Percentiles rank a stretch among this genome's conserved stretches.
phyloP scores from a whole-genome alignment of 2,113 vertebrate genomes.

The Nycticorax nycticorax region DNA sequence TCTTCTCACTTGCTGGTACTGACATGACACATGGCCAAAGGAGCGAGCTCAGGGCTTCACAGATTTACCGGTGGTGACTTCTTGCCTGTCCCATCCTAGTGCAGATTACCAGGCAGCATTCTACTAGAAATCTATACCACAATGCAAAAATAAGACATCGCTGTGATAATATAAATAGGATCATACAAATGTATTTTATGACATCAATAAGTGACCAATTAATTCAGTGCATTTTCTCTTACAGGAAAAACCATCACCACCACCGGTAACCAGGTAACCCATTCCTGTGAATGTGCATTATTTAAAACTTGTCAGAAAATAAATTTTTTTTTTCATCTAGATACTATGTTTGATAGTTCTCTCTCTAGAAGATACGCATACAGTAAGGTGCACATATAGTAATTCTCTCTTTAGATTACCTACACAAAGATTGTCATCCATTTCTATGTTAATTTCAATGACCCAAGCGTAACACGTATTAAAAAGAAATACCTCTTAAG shows the following conservation, averaged over 20 bases:
- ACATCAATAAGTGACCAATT: neutral
- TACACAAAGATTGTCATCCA: neutral
- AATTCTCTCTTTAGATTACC: neutral
- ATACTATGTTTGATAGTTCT: neutral
- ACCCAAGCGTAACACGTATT: neutral
- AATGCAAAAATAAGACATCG: neutral
- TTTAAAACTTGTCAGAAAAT: neutral
- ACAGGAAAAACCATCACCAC: conserved; percentile 61
- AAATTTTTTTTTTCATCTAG: neutral
- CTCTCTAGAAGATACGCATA: neutral
- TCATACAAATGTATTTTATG: neutral
- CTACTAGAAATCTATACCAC: neutral
- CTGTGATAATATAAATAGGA: neutral
- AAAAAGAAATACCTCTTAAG: neutral
- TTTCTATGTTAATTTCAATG: neutral
- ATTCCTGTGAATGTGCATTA: neutral
- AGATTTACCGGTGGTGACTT: neutral
- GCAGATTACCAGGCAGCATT: neutral
- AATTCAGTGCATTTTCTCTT: neutral
- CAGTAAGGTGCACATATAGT: neutral
- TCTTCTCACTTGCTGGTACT: neutral
- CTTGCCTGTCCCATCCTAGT: neutral
- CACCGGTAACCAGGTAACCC: conserved; percentile 50
- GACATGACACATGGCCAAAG: neutral
- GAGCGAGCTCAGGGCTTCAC: neutral